Conservation (phyloP, 2,888 invertebrate species). For the Tyria jacobaeae region DNA sequence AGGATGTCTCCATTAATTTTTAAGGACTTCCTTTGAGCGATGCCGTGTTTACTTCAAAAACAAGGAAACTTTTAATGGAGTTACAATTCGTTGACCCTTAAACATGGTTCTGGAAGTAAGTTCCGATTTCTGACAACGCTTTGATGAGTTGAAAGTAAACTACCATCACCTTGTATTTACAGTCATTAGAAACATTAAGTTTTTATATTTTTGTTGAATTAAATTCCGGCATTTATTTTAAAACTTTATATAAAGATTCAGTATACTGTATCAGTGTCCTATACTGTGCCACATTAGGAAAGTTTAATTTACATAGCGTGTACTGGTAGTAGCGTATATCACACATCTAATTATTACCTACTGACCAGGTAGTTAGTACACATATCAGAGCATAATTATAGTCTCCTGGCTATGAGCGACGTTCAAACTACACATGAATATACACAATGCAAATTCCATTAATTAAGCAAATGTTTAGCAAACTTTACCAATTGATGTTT, state of each 20-base stretch:
- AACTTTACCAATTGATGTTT: conserved; percentile 30
- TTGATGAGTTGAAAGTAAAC: conserved; percentile 32
- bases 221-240: too few species aligned
- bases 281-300: too few species aligned
- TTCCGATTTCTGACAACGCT: conserved; percentile 43
- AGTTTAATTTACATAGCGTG: background rate
- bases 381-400: conserved; percentile 39
- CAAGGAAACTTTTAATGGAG: conserved; percentile 84
- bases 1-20: conserved; percentile 84
- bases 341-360: conserved; percentile 33
- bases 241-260: background rate
- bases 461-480: conserved; percentile 59
- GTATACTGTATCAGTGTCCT: background rate
- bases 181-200: conserved; percentile 24
- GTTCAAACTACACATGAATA: conserved; percentile 38
- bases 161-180: conserved; percentile 25
- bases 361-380: conserved; percentile 26
- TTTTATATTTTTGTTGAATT: background rate
- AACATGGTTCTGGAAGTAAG: conserved; percentile 56
- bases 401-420: conserved; percentile 16
- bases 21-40: conserved; percentile 83
- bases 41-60: conserved; percentile 78
- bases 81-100: conserved; percentile 79
- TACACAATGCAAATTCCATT: conserved; percentile 61
- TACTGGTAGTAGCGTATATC: conserved; percentile 2